Evolutionary conservation across 1,140 invertebrate genomes (phyloP), one percentile per base, ranked within the genome.

Genomic region (Hypothenemus hampei): DNA sequence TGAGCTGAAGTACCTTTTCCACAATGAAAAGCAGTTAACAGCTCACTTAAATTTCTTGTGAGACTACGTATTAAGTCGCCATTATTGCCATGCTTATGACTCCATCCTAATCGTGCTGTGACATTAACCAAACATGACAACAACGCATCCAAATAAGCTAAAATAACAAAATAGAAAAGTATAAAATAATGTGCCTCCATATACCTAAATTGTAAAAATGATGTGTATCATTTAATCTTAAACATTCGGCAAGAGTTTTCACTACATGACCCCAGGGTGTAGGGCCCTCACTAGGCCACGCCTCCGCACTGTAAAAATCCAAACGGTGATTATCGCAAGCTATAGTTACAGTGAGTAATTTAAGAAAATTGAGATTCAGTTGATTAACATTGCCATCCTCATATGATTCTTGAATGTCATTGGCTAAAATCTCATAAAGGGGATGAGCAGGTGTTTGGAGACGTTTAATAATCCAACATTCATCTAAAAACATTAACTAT

Each of bases 181-280:
- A n/a, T 15, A 6, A 16, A 37, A 37, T 37, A 16, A 3, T 15
- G 8, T 36, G 19, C 21, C 60, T n/a, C n/a, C n/a, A n/a, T n/a
- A n/a, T 67, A 78, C 77, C 75, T 45, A 80, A 65, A 64, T 78
- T 79, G 58, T 78, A 80, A 62, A 77, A 78, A 60, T 77, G 71
- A 57, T 78, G 73, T 20, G 66, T 59, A 20, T 72, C 66, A 52
- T 62, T 70, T 21, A 65, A 64, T 50, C 64, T 63, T 23, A 72
- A 58, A 64, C 68, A 69, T 20, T 69, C 64, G 7, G 67, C 46
- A 21, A 74, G 61, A 6, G 64, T 63, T 39, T 61, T 59, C 7
- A 72, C 65, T 6, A 73, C 41, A 33, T 57, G 47, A 13, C 52
- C 39, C 72, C 70, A 74, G 29, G 19, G n/a, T 1, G 19, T 20